These are phyloP conservation scores for Sinocyclocheilus anshuiensis DNA, from an alignment of 2,113 vertebrate genomes.

Conservation along the genomic window DNA sequence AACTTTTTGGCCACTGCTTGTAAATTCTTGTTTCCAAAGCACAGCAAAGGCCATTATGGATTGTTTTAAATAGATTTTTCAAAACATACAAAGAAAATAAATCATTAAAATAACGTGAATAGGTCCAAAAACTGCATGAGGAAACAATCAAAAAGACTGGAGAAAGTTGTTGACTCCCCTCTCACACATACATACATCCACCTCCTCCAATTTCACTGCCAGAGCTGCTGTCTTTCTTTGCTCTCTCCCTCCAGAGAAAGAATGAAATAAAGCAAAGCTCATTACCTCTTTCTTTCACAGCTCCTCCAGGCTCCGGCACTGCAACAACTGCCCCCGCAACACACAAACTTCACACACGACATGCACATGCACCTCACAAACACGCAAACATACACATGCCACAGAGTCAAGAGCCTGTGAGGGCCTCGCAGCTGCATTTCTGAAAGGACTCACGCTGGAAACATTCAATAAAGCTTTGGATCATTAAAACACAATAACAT, in stretches of 20 bases:
- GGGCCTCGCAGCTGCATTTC: neutral
- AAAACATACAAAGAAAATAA: conserved; percentile 41
- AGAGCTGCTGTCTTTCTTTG: conserved; percentile 48
- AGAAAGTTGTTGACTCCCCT: conserved; percentile 54
- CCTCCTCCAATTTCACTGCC: conserved; percentile 41
- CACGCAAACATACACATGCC: conserved; percentile 28
- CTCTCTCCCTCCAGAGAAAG: conserved; percentile 51
- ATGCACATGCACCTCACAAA: conserved; percentile 26
- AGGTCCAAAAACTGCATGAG: conserved; percentile 42
- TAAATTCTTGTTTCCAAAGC: conserved; percentile 33
- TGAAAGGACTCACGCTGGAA: neutral
- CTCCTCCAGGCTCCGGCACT: conserved; percentile 55
- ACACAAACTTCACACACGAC: conserved; percentile 46
- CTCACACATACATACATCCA: conserved; percentile 32
- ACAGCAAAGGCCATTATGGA: conserved; percentile 12
- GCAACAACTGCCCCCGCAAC: conserved; percentile 59
- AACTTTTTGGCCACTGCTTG: conserved; percentile 18
- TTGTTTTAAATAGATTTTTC: conserved; percentile 22
- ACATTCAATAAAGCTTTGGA: neutral
- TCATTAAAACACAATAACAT: neutral
- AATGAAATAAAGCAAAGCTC: conserved; percentile 58
- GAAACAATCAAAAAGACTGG: conserved; percentile 51
- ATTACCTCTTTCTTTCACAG: conserved; percentile 57
- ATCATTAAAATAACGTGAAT: conserved; percentile 51
- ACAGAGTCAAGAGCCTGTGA: conserved; percentile 10